phyloP scores from a whole-genome alignment of 2,888 invertebrate species.

The Rotaria socialis region DNA sequence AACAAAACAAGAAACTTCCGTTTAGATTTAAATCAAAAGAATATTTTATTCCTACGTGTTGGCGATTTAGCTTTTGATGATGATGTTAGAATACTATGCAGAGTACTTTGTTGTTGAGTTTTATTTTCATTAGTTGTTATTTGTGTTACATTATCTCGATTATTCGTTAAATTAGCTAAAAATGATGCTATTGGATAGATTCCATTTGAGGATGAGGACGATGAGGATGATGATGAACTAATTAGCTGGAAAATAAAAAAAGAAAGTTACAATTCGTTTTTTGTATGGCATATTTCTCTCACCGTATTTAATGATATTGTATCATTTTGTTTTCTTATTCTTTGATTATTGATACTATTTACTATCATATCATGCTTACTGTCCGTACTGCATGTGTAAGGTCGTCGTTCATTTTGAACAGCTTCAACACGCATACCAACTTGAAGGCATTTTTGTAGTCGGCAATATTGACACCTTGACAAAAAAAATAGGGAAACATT shows the following conservation, averaged over 20 bases:
- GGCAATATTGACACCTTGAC: conserved; percentile 42
- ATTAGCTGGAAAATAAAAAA: neutral
- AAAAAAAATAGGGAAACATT: neutral
- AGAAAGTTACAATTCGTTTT: neutral
- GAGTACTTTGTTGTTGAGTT: conserved; percentile 33
- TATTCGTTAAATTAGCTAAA: conserved; percentile 12
- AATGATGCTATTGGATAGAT: conserved; percentile 29
- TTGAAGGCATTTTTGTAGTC: conserved; percentile 45
- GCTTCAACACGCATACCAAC: conserved; percentile 46
- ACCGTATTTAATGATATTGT: neutral
- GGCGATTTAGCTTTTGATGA: neutral
- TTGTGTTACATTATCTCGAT: neutral
- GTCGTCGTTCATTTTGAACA: conserved; percentile 46
- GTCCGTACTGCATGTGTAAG: neutral
- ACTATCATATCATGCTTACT: neutral
- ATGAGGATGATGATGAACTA: neutral
- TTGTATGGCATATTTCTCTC: neutral
- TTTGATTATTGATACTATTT: neutral
- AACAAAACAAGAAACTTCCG: neutral
- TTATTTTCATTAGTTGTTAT: neutral
- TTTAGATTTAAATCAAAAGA: neutral
- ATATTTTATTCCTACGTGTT: neutral
- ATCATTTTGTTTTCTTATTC: neutral
- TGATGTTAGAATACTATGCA: conserved; percentile 5
- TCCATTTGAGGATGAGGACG: neutral